Evolutionary conservation across 2,113 vertebrate genomes (phyloP).

Genomic region (Nestor notabilis): DNA sequence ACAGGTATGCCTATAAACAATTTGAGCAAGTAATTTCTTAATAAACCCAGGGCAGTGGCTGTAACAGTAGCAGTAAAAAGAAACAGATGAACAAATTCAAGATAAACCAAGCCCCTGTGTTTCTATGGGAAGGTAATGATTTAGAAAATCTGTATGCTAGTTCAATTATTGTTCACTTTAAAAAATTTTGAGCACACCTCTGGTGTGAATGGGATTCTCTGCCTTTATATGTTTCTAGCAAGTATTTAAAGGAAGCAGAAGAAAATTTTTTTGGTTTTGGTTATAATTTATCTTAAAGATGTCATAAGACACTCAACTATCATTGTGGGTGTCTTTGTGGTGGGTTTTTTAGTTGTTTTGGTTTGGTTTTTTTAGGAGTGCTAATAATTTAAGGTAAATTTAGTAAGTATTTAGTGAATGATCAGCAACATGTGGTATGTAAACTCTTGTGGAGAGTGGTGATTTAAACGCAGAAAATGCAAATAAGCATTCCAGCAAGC

Average conservation of each 20-base stretch:
- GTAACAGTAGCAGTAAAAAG: not conserved
- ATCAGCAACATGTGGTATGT: conserved; percentile 54
- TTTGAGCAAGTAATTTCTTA: conserved; percentile 37
- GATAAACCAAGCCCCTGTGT: not conserved
- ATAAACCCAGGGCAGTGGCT: conserved; percentile 5
- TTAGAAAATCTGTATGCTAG: conserved; percentile 65
- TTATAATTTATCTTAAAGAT: conserved; percentile 13
- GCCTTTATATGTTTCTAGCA: conserved; percentile 62
- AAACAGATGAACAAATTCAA: conserved; percentile 5
- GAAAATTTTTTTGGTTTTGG: not conserved
- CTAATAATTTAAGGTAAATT: conserved; percentile 30
- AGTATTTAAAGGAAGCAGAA: conserved; percentile 53
- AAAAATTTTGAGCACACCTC: conserved; percentile 49
- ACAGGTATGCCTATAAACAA: conserved; percentile 39
- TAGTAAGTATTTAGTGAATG: not conserved
- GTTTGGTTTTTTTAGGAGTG: not conserved
- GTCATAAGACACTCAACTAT: not conserved
- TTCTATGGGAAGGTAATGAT: conserved; percentile 70
- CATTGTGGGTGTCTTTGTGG: not conserved
- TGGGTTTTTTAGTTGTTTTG: not conserved
- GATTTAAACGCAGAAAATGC: conserved; percentile 16
- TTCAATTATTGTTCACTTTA: conserved; percentile 68
- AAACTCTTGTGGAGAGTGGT: not conserved
- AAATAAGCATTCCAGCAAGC: conserved; percentile 3
- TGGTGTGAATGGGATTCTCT: conserved; percentile 59